These are phyloP conservation scores for Myzus persicae DNA, from an alignment of 1,140 invertebrate species.

Conservation along the genomic window DNA sequence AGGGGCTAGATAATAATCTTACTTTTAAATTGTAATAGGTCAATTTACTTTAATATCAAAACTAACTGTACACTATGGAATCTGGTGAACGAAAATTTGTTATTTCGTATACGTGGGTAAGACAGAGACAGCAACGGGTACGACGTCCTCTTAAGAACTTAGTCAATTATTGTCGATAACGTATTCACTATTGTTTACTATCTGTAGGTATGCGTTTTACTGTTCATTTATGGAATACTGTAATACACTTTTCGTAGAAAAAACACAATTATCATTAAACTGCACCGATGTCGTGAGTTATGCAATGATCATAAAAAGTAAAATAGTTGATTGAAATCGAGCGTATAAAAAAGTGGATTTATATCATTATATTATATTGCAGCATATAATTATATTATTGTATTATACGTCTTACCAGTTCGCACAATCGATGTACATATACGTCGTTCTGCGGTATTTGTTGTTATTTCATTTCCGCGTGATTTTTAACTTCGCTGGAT, in stretches of 20 bases:
- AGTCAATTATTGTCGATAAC: neutral
- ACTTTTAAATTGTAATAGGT: too few species aligned
- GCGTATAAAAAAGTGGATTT: neutral
- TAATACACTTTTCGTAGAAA: neutral
- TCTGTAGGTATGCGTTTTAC: neutral
- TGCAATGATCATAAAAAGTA: conserved; percentile 9
- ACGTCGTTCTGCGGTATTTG: neutral
- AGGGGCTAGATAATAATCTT: too few species aligned
- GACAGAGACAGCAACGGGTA: too few species aligned
- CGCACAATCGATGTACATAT: neutral
- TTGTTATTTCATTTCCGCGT: neutral
- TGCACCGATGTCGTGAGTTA: neutral
- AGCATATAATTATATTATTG: neutral
- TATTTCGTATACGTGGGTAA: too few species aligned
- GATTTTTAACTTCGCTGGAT: neutral
- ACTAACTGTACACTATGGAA: too few species aligned
- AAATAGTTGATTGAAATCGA: neutral
- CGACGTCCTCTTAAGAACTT: neutral
- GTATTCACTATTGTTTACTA: neutral
- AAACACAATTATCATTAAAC: neutral
- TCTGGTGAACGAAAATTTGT: too few species aligned
- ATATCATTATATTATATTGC: neutral
- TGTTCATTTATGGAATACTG: neutral
- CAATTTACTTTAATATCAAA: too few species aligned
- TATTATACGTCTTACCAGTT: neutral